Conservation (phyloP, 2,888 invertebrate genomes). For the Lutraria lutraria region DNA sequence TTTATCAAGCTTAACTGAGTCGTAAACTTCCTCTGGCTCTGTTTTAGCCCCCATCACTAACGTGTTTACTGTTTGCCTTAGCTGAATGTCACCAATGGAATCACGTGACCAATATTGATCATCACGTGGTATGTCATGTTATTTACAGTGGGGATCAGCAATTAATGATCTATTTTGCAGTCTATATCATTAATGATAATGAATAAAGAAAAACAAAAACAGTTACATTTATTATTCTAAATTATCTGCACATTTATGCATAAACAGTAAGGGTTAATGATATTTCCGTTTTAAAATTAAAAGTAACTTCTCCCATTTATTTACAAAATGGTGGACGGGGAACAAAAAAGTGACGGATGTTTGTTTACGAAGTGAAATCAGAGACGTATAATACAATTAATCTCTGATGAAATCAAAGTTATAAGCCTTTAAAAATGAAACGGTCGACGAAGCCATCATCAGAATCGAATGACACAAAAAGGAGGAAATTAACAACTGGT, state of each 20-base stretch:
- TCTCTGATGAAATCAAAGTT: no score
- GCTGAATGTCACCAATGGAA: conserved; percentile 10
- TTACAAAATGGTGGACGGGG: conserved; percentile 40
- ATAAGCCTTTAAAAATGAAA: conserved; percentile 30
- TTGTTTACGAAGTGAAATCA: background rate
- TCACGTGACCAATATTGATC: background rate
- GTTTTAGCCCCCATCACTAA: background rate
- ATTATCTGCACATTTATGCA: background rate
- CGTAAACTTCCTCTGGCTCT: conserved; percentile 48
- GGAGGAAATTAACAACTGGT: background rate
- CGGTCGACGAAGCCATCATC: conserved; percentile 1
- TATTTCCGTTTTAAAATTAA: background rate
- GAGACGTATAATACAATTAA: no score
- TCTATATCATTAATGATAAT: background rate
- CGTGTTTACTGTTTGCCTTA: background rate
- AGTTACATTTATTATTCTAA: background rate
- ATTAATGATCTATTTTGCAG: background rate
- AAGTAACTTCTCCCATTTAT: conserved; percentile 43
- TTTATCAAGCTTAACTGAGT: conserved; percentile 77
- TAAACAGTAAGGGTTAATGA: background rate
- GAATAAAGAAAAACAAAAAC: background rate
- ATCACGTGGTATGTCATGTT: conserved; percentile 41
- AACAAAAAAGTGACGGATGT: background rate
- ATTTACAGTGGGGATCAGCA: conserved; percentile 6
- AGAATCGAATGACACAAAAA: conserved; percentile 28